Base-by-base conservation (phyloP, 1,140 invertebrate species). In the Wasmannia auropunctata region DNA sequence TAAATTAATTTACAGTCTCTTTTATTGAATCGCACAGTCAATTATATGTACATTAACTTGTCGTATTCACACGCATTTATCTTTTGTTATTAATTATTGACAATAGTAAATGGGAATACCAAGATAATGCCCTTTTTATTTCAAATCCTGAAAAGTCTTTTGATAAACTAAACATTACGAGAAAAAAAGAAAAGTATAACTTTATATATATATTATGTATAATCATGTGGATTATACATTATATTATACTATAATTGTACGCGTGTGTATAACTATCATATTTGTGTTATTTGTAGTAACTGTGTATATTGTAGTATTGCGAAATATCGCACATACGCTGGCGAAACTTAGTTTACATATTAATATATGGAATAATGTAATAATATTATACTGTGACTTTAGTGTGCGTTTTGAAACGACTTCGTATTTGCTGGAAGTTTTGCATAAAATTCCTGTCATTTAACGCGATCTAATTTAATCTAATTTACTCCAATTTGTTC, bases 401-500 rank as follows among this genome's bases (percentile, higher is more conserved):
- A 56, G 22, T 16, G 14, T 11, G 22, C 62, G 31, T 65, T 19
- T 34, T 49, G 28, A 7, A 14, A 63, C 22, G 16, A 65, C 67
- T 79, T 65, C 14, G 51, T 37, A 51, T 67, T 67, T 40, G 14
- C 14, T 5, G 14, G 40, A 79, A 79, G 75, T 49, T 49, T n/a
- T 79, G 28, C n/a, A 67, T 49, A 65, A 25, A 79, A 79, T 79
- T 79, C 43, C 7, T 63, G 14, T 79, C 7, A 79, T 51, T 67
- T 49, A 28, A 60, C 16, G 16, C 8, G 54, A 43, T 60, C 0
- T 25, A 63, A 77, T 46, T 25, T 63, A 77, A 49, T 49, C 7
- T 34, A 65, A 65, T 79, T n/a, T 49, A 16, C 40, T 56, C 14
- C 16, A 69, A 70, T 81, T 70, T 81, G 43, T 70, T 31, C 11